Evolutionary conservation across 2,888 invertebrate genomes (phyloP), one percentile per base, ranked within the genome.

Genomic region (Diadegma fenestrale): DNA sequence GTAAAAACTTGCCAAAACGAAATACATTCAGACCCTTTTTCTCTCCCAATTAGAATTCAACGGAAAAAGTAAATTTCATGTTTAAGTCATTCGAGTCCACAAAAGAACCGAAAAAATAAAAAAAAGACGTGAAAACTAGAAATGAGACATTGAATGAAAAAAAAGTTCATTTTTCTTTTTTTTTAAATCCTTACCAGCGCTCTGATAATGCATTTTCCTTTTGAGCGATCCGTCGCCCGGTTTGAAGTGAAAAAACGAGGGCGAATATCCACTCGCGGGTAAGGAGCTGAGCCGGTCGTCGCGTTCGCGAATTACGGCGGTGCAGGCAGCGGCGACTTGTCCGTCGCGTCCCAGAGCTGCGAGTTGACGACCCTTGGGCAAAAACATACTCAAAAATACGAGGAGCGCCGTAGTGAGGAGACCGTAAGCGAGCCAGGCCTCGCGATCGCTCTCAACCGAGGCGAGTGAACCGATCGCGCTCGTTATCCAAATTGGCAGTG

Each of bases 341-440:
- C 97, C 98, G 92, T 98, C 98, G 90, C 98, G 97, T 68, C 98
- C 98, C 95, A 98, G 96, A 69, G 98, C 98, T 0, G 98, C 98
- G 90, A 99, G 94, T 91, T 99, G 98, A 58, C 98, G 95, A 43
- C 98, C 98, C 94, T 97, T 98, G 45, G 98, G 97, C 94, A 98
- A 97, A 94, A 99, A 99, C 98, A 99, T 98, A 81, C 98, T 96
- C 89, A 98, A 96, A 94, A 99, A 98, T 76, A 98, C 97, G 66
- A 98, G 96, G 14, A 97, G 96, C 87, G 98, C 97, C 19, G 97
- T 98, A 79, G 97, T 96, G 68, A 98, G 96, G 88, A 99, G 95
- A 0, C 99, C 99, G 90, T 98, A 98, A 30, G 98, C 98, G 78
- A 98, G 95, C 94, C 98, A 98, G 17, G 98, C 98, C 94, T 98